Evolutionary conservation across 2,888 invertebrate species (phyloP).

Genomic region (Aradus depressus): DNA sequence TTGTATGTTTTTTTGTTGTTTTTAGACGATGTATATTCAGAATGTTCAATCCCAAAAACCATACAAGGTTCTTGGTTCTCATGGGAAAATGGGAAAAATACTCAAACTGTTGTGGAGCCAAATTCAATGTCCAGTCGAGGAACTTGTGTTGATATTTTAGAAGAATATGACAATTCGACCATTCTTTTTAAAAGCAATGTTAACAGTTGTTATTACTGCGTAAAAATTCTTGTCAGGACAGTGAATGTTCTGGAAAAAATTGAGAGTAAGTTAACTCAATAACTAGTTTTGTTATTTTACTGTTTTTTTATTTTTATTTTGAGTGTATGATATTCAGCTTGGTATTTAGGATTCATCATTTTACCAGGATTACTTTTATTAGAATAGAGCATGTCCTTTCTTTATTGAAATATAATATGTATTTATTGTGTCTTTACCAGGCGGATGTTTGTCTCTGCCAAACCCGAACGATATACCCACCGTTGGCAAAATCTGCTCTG

Average conservation of each 20-base stretch:
- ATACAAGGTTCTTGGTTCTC: conserved; percentile 85
- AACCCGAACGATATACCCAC: conserved; percentile 49
- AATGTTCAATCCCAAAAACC: conserved; percentile 63
- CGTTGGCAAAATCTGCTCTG: conserved; percentile 63
- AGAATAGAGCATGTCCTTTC: neutral
- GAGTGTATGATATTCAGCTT: neutral
- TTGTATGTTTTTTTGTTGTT: too few species aligned
- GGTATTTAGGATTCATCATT: neutral
- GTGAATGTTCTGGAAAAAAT: conserved; percentile 81
- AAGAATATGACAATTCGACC: conserved; percentile 70
- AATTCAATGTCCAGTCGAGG: conserved; percentile 66
- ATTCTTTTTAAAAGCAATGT: conserved; percentile 52
- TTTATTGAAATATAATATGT: neutral
- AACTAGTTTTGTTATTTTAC: neutral
- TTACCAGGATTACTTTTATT: neutral
- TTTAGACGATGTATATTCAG: neutral
- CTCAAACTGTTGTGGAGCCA: conserved; percentile 70
- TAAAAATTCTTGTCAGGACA: conserved; percentile 72
- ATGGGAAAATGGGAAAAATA: conserved; percentile 74
- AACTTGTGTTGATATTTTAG: conserved; percentile 56
- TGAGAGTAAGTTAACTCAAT: conserved; percentile 50
- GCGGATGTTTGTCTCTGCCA: conserved; percentile 58
- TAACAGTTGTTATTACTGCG: conserved; percentile 67
- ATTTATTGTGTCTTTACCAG: conserved; percentile 35
- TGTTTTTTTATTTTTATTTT: neutral